Base-by-base conservation (phyloP, 2,888 invertebrate genomes). In the Harpagoxenus sublaevis region DNA sequence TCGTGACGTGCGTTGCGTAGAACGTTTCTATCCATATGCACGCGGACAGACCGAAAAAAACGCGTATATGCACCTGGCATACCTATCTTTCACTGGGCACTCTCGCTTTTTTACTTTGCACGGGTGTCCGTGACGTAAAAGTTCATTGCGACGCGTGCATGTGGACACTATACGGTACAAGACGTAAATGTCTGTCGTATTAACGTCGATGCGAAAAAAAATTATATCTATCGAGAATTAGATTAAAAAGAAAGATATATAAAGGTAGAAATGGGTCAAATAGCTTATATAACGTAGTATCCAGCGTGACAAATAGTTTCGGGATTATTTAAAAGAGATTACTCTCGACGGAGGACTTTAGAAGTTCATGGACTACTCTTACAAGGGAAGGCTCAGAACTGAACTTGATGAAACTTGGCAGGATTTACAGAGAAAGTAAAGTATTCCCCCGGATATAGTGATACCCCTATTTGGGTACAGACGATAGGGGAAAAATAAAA, bases 221-320 rank as follows among this genome's bases (percentile, higher is more conserved):
- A 35, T 60, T 79, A 57, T 65, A 57, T 65, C 71, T 87, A 84
- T 68, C 74, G 79, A 62, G 73, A 65, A 73, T 42, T 71, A 74
- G 74, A 84, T 87, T 87, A 84, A 78, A 87, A 63, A 45, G 45
- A 23, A 48, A 74, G 28, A 28, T 60, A 70, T 31, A 57, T 12
- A 77, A 86, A 92, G 88, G 48, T 89, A 88, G 92, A 86, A 88
- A 92, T 92, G 91, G 92, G 88, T 84, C 88, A 82, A 10, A 35
- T 65, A 42, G 9, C n/a, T 42, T 65, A 9, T 71, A 18, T n/a
- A 57, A 9, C 35, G 39, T 15, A 18, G 18, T 6, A n/a, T 71
- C 6, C n/a, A 2, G n/a, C 23, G 10, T 78, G 15, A 51, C 1
- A 12, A 51, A 66, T 48, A 35, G 1, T 23, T 42, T 48, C 15